phyloP scores from a whole-genome alignment of 2,888 invertebrate species.

The Norana najaformis region DNA sequence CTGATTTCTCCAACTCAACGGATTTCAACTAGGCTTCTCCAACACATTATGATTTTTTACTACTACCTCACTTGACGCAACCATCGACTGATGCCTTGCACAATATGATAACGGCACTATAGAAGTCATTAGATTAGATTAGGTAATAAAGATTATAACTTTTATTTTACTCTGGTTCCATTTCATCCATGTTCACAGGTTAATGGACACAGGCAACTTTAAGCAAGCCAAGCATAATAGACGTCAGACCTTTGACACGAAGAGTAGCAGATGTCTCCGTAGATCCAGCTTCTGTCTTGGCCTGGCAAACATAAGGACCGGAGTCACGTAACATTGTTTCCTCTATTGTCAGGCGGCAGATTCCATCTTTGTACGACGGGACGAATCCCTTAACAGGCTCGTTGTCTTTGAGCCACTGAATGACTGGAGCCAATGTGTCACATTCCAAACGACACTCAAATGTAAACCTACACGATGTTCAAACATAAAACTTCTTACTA shows the following conservation, averaged over 20 bases:
- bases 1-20: no score
- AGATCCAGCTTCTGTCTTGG: slow-evolving; percentile 84
- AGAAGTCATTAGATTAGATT: no score
- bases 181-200: no score
- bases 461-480: slow-evolving; percentile 50
- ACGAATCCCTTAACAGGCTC: slow-evolving; percentile 77
- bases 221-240: neutral
- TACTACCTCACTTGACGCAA: no score
- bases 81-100: no score
- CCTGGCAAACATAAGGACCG: slow-evolving; percentile 86
- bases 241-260: slow-evolving; percentile 71
- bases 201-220: no score
- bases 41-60: no score
- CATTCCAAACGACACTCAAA: slow-evolving; percentile 59
- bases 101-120: no score
- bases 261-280: slow-evolving; percentile 79
- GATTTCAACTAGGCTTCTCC: no score
- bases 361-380: slow-evolving; percentile 71
- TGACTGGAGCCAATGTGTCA: slow-evolving; percentile 49
- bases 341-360: slow-evolving; percentile 78
- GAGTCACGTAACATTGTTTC: slow-evolving; percentile 85
- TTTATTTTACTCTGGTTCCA: no score
- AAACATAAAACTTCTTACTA: neutral
- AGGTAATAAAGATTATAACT: no score
- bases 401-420: slow-evolving; percentile 78